phyloP scores from a whole-genome alignment of 2,113 vertebrate species.

The Larimichthys crocea region DNA sequence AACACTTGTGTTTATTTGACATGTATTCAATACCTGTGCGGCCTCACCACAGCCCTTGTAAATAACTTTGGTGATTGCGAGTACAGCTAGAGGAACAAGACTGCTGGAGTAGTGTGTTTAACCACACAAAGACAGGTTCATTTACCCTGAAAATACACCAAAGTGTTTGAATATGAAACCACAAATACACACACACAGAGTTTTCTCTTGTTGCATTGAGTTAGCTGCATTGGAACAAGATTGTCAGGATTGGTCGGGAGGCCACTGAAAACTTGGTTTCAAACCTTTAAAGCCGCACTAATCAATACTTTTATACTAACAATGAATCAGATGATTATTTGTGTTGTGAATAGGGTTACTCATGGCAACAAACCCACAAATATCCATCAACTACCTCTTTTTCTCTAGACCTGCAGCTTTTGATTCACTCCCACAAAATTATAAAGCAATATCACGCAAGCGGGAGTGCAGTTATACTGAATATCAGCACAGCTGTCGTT shows the following conservation, averaged over 20 bases:
- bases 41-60: not conserved
- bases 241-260: not conserved
- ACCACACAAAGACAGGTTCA: conserved; percentile 31
- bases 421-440: not conserved
- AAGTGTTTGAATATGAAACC: not conserved
- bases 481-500: too few species aligned
- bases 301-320: not conserved
- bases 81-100: not conserved
- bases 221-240: not conserved
- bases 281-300: not conserved
- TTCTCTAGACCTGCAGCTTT: not conserved
- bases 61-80: not conserved
- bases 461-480: too few species aligned
- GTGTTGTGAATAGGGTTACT: not conserved
- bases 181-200: not conserved
- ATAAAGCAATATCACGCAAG: too few species aligned
- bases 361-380: not conserved
- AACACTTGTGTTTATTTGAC: conserved; percentile 23
- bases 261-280: not conserved
- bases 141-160: conserved; percentile 7
- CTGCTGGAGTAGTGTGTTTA: not conserved
- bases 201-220: not conserved
- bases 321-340: not conserved
- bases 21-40: not conserved
- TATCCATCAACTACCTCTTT: not conserved